A percentile compares a stretch with the other conserved stretches of the same genome.
These are phyloP conservation scores for Leptinotarsa rubiginosa DNA, from an alignment of 2,888 invertebrate genomes.

Conservation along the genomic window DNA sequence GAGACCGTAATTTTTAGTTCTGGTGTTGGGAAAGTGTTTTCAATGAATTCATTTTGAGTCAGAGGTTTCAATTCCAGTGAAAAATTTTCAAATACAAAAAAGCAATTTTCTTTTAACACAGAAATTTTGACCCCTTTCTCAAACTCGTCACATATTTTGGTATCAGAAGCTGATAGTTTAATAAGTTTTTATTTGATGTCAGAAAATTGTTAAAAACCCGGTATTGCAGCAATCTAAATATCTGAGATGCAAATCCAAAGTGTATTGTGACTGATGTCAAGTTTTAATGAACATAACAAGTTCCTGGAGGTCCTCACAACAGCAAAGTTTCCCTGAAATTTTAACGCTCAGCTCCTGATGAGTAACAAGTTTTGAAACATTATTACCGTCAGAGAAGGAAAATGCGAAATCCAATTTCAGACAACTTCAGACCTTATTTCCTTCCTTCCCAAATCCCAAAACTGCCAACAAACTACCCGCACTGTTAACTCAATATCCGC, in stretches of 20 bases:
- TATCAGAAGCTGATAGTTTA: too few relatives aligned
- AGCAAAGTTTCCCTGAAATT: constrained; percentile 41
- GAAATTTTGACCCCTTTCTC: too few relatives aligned
- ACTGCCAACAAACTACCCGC: constrained; percentile 46
- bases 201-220: too few relatives aligned
- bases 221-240: background rate
- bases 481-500: constrained; percentile 66
- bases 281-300: constrained; percentile 21
- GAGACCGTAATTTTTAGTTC: too few relatives aligned
- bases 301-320: constrained; percentile 34
- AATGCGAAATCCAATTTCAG: constrained; percentile 50
- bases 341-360: constrained; percentile 44
- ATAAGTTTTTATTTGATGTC: too few relatives aligned
- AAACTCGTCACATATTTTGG: too few relatives aligned
- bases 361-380: constrained; percentile 48
- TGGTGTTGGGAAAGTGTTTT: too few relatives aligned
- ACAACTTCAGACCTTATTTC: constrained; percentile 47
- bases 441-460: constrained; percentile 39
- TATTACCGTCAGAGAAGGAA: constrained; percentile 51
- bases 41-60: too few relatives aligned
- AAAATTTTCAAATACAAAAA: too few relatives aligned
- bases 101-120: too few relatives aligned
- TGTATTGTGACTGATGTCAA: background rate
- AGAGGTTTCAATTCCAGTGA: too few relatives aligned
- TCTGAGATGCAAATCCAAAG: background rate